Evolutionary conservation across 92 coral and sea anemone species (phyloP).

Genomic region (Anthopleura xanthogrammica): DNA sequence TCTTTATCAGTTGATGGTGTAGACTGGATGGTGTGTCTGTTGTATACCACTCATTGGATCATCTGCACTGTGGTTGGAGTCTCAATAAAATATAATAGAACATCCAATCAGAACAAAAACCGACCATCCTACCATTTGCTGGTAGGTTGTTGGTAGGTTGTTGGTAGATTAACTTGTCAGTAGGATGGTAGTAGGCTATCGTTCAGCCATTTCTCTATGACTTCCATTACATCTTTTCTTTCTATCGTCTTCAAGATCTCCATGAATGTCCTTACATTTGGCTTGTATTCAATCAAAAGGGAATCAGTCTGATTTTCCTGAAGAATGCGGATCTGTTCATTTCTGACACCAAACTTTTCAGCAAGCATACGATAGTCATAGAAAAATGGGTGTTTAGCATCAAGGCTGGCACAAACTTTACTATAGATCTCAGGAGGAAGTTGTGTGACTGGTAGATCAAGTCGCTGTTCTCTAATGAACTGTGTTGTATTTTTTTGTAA

Average conservation of each 20-base stretch:
- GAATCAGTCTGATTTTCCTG: not conserved
- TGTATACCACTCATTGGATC: too few species aligned
- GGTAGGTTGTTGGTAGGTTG: too few species aligned
- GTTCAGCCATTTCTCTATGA: conserved; percentile 1
- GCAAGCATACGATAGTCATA: conserved; percentile 32
- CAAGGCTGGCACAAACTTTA: conserved; percentile 25
- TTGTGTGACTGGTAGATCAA: not conserved
- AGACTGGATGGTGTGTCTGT: too few species aligned
- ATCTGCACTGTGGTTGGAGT: too few species aligned
- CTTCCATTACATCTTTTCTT: conserved; percentile 8
- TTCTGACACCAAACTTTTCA: conserved; percentile 26
- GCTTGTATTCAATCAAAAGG: not conserved
- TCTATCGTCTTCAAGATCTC: not conserved
- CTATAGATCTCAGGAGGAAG: conserved; percentile 15
- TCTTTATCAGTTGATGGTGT: too few species aligned
- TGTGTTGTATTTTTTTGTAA: too few species aligned
- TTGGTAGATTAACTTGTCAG: too few species aligned
- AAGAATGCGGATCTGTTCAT: not conserved
- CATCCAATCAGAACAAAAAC: too few species aligned
- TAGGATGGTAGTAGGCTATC: too few species aligned
- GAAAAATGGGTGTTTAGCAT: conserved; percentile 13
- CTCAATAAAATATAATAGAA: too few species aligned
- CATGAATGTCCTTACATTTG: not conserved
- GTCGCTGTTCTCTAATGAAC: not conserved
- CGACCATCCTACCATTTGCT: too few species aligned